Base-by-base conservation (phyloP, 2,797 vertebrate species). In the Poeciliopsis infans region DNA sequence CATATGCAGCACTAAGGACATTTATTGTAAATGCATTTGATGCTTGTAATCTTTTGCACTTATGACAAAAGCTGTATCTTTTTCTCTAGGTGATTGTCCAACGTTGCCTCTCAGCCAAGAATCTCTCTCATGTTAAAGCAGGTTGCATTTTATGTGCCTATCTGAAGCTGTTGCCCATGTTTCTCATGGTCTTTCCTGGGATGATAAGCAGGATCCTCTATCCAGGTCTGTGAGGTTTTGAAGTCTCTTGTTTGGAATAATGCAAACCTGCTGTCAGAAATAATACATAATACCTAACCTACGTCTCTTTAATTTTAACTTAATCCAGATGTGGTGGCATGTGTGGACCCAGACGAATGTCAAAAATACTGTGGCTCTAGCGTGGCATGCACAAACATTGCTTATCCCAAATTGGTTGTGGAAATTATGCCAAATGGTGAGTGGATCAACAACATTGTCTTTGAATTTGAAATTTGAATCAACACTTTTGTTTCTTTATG, bases 161-260 rank as follows among this genome's bases (percentile, higher is more conserved):
- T 93, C 93, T 99, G 82, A 99, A 99, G 87, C 91, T 99, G 59
- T 82, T 99, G 77, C 97, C 97, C 53, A 97, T 99, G 96, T 99
- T 99, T 85, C 93, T 99, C 79, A 98, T 99, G 93, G 98, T 99
- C 80, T 97, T 99, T 90, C 98, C 98, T 0, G 97, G 98, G 1
- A 99, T 99, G 98, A 97, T 99, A 91, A 99, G 98, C 89, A 93
- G 97, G 15, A 97, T 99, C 80, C 90, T 99, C 25, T 98, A 98
- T 68, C 1, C 97, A 90, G 94, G 98, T 99, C 43, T 85, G 90
- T 47, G 16, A 68, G 4, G 33, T 78, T 16, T 76, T 16, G 7
- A 23, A 66, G 61, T 39, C 28, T 66, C 18, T 39, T 39, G 16
- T 66, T 10, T 41, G 33, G 33, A 36, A 64, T 36, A 64, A 36